Evolutionary conservation across 2,113 vertebrate genomes (phyloP), one percentile per base, ranked within the genome.

Genomic region (Nesoenas mayeri): DNA sequence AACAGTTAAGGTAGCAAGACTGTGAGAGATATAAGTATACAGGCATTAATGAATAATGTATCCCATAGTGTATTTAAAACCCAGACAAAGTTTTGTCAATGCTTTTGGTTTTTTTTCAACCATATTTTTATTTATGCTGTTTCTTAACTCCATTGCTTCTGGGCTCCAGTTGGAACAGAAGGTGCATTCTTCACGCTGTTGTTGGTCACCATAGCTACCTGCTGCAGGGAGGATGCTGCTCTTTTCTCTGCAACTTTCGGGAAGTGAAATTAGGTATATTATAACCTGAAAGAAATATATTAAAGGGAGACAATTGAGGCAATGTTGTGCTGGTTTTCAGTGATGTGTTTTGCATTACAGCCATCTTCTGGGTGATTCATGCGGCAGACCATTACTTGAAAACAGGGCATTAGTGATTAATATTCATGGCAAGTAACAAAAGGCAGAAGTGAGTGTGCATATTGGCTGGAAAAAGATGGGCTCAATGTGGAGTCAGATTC

Each of bases 191-290:
- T 66, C 4, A 0, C 12, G 0, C 29, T 34, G 79, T 53, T 1
- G 1, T 34, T 70, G 50, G 93, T 96, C 91, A 88, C 93, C 83
- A 96, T 91, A 93, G 96, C 74, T 90, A 96, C 95, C 5, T 11
- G n/a, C 38, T 69, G 72, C 6, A 15, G 42, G 25, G 44, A 57
- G 32, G 47, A 24, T 29, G 38, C 69, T 82, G 69, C 81, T 64
- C 38, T 80, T 48, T 8, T 36, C 70, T 25, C 79, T 71, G 60
- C 77, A 88, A 80, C 92, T 96, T 94, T 19, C 36, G 64, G 69
- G 61, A 92, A 90, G 77, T 56, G 80, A 93, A 93, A 95, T 92
- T 79, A 94, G 70, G 56, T 67, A 26, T 82, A 71, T 80, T 62
- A 44, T 58, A 96, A 47, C 60, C 67, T 31, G 22, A 92, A 88